These are phyloP conservation scores for Pedetes capensis DNA, from an alignment of 2,113 vertebrate genomes.

Conservation along the genomic window DNA sequence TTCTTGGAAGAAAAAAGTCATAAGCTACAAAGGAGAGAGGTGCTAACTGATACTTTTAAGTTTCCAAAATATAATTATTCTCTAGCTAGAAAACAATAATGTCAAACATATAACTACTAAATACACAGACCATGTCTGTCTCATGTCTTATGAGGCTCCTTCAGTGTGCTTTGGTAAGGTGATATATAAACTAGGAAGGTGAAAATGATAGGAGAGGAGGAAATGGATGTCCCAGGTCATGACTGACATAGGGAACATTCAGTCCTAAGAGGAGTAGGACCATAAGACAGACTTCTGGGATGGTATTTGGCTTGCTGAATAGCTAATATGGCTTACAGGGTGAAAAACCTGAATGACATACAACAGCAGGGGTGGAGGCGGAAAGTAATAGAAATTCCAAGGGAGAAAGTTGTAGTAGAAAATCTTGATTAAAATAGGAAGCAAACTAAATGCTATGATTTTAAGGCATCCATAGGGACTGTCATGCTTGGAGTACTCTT, in stretches of 20 bases:
- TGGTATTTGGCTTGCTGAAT: not conserved
- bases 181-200: not conserved
- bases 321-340: not conserved
- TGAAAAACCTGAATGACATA: not conserved
- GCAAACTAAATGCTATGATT: not conserved
- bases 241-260: not conserved
- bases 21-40: not conserved
- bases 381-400: not conserved
- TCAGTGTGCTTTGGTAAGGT: not conserved
- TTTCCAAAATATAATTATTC: not conserved
- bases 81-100: not conserved
- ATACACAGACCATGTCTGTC: accelerated
- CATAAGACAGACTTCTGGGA: not conserved
- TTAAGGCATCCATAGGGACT: not conserved
- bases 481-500: not conserved
- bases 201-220: not conserved
- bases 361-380: not conserved
- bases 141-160: not conserved
- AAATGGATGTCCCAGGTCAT: not conserved
- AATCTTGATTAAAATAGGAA: not conserved
- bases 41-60: not conserved
- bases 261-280: not conserved
- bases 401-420: not conserved
- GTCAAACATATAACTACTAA: not conserved
- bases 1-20: not conserved